Percentiles rank a stretch among this genome's conserved stretches.
These are phyloP conservation scores for Marmota flaviventris DNA, from an alignment of 2,113 vertebrate species.

Conservation along the genomic window DNA sequence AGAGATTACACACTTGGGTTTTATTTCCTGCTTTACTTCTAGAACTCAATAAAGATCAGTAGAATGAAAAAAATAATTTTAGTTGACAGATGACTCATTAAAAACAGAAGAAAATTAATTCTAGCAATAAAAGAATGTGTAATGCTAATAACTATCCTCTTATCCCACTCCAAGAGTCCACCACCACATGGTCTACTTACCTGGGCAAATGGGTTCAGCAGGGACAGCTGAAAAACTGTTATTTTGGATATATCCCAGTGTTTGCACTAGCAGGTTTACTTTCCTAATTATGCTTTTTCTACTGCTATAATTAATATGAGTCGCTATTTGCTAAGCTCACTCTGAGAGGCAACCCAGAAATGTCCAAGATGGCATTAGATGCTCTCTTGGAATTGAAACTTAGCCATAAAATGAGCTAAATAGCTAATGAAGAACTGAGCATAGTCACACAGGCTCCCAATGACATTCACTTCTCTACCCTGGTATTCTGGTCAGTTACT, in stretches of 20 bases:
- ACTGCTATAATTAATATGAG: not conserved
- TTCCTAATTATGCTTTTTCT: slow-evolving; percentile 32
- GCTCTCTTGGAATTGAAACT: slow-evolving; percentile 1
- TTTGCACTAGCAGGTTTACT: not conserved
- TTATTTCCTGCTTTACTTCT: not conserved
- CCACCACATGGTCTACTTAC: not conserved
- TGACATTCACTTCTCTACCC: not conserved
- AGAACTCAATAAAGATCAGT: not conserved
- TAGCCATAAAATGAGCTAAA: not conserved
- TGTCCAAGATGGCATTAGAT: not conserved
- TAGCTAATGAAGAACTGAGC: not conserved
- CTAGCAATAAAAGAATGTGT: not conserved
- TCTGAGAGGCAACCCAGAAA: slow-evolving; percentile 18
- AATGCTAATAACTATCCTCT: not conserved
- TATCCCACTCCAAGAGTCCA: not conserved
- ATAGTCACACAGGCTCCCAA: not conserved
- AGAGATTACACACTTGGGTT: not conserved
- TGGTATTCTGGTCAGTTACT: slow-evolving; percentile 40
- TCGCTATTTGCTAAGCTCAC: not conserved
- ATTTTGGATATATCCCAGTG: not conserved
- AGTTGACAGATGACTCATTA: slow-evolving; percentile 2
- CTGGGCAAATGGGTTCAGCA: not conserved
- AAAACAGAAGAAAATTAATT: slow-evolving; percentile 31
- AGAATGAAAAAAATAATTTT: not conserved
- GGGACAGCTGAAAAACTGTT: not conserved